phyloP scores from a whole-genome alignment of 2,797 vertebrate species.

The Danio kyathit region DNA sequence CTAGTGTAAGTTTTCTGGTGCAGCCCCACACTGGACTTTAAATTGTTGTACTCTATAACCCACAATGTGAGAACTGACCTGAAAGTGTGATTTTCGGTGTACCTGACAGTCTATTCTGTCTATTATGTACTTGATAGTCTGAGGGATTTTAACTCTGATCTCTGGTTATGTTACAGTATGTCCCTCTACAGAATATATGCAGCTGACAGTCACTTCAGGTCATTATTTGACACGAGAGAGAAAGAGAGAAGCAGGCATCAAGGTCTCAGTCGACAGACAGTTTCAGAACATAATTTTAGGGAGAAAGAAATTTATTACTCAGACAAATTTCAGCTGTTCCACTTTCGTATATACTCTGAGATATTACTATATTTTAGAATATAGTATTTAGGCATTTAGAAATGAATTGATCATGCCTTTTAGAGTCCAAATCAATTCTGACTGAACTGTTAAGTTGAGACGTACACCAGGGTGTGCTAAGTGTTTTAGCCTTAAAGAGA shows the following conservation, averaged over 20 bases:
- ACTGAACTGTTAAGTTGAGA: too few species aligned
- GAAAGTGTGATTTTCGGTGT: conserved; percentile 6
- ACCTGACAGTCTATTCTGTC: not conserved
- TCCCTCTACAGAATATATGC: not conserved
- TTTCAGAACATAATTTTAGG: not conserved
- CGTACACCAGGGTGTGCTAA: too few species aligned
- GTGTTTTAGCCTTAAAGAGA: too few species aligned
- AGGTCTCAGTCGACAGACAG: not conserved
- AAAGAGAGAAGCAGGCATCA: not conserved
- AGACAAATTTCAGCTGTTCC: not conserved
- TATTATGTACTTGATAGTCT: not conserved
- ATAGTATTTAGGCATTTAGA: not conserved
- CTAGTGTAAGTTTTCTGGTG: too few species aligned
- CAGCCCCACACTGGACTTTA: not conserved
- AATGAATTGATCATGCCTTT: not conserved
- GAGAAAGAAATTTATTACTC: not conserved
- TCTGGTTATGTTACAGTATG: not conserved
- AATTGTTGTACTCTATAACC: not conserved
- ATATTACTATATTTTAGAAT: conserved; percentile 15
- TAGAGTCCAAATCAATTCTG: not conserved
- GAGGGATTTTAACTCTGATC: not conserved
- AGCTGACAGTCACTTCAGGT: not conserved
- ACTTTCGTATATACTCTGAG: not conserved
- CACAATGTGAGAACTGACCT: not conserved
- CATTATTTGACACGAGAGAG: not conserved